phyloP scores from a whole-genome alignment of 2,113 vertebrate species.

The Budorcas taxicolor region DNA sequence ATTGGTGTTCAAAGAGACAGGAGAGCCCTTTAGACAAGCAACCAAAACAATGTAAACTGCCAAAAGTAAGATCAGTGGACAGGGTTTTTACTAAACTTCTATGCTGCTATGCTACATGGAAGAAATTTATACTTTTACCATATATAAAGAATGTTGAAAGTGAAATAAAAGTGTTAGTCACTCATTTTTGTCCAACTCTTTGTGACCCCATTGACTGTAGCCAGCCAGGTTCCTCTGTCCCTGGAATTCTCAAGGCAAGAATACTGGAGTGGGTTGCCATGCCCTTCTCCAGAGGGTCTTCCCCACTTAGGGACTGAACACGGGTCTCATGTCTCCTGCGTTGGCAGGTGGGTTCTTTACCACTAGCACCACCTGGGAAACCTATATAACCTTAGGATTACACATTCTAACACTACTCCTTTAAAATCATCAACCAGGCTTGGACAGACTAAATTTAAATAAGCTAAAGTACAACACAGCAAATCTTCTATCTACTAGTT shows the following conservation, averaged over 20 bases:
- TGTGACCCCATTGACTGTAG: not conserved
- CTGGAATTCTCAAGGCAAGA: not conserved
- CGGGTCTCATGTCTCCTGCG: not conserved
- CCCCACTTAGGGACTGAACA: not conserved
- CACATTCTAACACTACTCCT: not conserved
- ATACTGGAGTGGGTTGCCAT: not conserved
- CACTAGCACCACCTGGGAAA: not conserved
- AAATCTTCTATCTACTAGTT: not conserved
- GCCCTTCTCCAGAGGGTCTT: not conserved
- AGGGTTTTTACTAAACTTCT: not conserved
- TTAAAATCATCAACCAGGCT: conserved; percentile 7
- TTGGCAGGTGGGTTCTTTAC: not conserved
- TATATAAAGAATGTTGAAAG: not conserved
- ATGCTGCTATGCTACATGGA: not conserved
- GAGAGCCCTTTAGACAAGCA: not conserved
- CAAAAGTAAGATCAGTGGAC: not conserved
- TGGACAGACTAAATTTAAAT: not conserved
- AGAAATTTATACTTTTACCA: not conserved
- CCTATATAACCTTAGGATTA: not conserved
- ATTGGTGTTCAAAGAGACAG: not conserved
- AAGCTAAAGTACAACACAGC: not conserved
- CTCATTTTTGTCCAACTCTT: not conserved
- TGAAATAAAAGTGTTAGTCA: not conserved
- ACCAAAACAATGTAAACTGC: not conserved
- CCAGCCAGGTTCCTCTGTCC: not conserved